A percentile compares a stretch with the other conserved stretches of the same genome.
Conservation (phyloP, 2,113 vertebrate species). For the Paramisgurnus dabryanus region DNA sequence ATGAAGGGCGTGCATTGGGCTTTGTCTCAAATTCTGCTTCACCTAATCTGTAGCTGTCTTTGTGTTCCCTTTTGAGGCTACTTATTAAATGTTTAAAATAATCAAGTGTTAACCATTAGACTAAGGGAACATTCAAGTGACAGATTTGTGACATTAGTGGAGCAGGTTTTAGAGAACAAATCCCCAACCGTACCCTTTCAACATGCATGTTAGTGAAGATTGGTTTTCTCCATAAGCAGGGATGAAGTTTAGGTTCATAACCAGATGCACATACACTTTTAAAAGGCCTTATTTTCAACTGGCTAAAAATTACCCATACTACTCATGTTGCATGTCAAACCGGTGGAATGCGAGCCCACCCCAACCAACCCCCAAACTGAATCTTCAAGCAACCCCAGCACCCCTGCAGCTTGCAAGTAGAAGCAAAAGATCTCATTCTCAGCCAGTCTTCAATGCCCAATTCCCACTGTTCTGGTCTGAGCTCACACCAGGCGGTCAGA, state of each 20-base stretch:
- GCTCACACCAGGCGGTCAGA: conserved; percentile 75
- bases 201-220: conserved; percentile 80
- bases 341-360: conserved; percentile 74
- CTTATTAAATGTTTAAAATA: neutral
- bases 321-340: conserved; percentile 70
- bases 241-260: conserved; percentile 69
- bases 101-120: neutral
- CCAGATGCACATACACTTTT: conserved; percentile 57
- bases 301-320: neutral
- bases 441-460: conserved; percentile 49
- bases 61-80: conserved; percentile 53
- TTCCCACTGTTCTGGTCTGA: conserved; percentile 63
- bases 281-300: conserved; percentile 38
- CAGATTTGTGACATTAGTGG: conserved; percentile 16
- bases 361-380: conserved; percentile 64
- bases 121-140: neutral
- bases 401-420: conserved; percentile 71
- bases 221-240: conserved; percentile 67
- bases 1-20: conserved; percentile 72
- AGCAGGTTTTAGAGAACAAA: conserved; percentile 67
- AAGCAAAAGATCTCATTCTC: conserved; percentile 75
- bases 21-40: conserved; percentile 70
- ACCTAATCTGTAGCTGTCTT: conserved; percentile 57
- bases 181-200: conserved; percentile 72
- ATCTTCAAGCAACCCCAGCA: conserved; percentile 77